Base-by-base conservation (phyloP, 1,140 invertebrate species). In the Zaprionus capensis region DNA sequence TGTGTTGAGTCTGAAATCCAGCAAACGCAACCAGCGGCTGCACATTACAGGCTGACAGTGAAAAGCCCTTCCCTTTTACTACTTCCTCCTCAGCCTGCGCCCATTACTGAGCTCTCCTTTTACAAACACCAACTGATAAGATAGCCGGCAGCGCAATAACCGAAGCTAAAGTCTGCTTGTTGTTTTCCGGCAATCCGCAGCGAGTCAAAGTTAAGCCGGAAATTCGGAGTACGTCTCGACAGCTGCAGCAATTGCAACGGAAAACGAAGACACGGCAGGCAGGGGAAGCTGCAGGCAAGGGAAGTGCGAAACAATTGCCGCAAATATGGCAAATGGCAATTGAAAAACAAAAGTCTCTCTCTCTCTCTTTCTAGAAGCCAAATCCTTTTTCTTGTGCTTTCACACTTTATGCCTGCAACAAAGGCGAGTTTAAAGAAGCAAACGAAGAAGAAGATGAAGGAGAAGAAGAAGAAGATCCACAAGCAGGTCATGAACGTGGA, bases 321-420 rank as follows among this genome's bases (percentile, higher is more conserved):
- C 84, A 90, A 88, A 88, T 88, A 88, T 88, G 85, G 85, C 83
- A 88, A 88, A 83, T 72, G 66, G 73, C 85, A 85, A 85, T 88
- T 88, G 84, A 88, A 90, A 88, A 90, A 90, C 78, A 84, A 88
- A 84, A 81, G 80, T 86, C 83, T 72, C 69, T 71, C 57, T 55
- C 53, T 49, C 44, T 49, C 44, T 49, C 1, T 49, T 22, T 49
- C 56, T n/a, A 24, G 58, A 59, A 59, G 61, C 31, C 44, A 82
- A 83, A 81, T 84, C 74, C 84, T 79, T 76, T 88, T 70, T 46
- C 78, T 67, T 69, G 78, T 71, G 65, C 56, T 71, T 73, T 81
- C 80, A 84, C 82, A 87, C 83, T 87, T 88, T 46, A 62, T 63
- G 57, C 62, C 56, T 62, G 75, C 58, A 72, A 77, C 66, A 71